Conservation (phyloP, 2,113 vertebrate species). For the Sylvilagus bachmani region DNA sequence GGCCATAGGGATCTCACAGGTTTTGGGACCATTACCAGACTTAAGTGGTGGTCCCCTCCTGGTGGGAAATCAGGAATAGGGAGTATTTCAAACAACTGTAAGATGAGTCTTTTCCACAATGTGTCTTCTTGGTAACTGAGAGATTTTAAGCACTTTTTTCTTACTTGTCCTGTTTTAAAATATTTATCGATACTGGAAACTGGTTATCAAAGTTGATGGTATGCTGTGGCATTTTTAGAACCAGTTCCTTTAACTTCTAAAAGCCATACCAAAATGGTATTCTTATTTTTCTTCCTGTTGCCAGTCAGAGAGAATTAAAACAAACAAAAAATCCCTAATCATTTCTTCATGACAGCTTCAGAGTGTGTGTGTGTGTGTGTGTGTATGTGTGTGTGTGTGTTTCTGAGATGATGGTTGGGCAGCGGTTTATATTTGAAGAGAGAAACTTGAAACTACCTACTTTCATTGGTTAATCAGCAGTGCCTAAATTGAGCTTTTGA, state of each 20-base stretch:
- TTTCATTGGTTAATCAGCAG: constrained; percentile 74
- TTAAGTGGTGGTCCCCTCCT: background rate
- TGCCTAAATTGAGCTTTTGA: constrained; percentile 69
- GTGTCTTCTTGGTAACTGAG: constrained; percentile 63
- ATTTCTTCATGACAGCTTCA: constrained; percentile 68
- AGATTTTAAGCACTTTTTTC: constrained; percentile 79
- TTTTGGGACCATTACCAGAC: constrained; percentile 1
- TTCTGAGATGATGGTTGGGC: constrained; percentile 76
- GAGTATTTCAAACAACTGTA: constrained; percentile 55
- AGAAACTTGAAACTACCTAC: constrained; percentile 77
- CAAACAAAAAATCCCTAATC: background rate
- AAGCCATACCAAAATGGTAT: constrained; percentile 77
- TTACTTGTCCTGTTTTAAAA: constrained; percentile 73
- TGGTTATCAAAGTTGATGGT: constrained; percentile 62
- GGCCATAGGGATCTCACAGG: background rate
- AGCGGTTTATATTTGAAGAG: constrained; percentile 68
- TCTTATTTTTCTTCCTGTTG: constrained; percentile 67
- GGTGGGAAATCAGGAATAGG: constrained; percentile 40
- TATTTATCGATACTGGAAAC: constrained; percentile 73
- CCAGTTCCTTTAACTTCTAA: constrained; percentile 70
- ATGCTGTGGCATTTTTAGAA: constrained; percentile 70
- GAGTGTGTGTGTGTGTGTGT: constrained; percentile 10
- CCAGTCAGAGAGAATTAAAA: constrained; percentile 64
- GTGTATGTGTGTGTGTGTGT: constrained; percentile 16
- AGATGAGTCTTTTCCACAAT: constrained; percentile 49